These are phyloP conservation scores for Cromileptes altivelis DNA, from an alignment of 2,113 vertebrate genomes.

Conservation along the genomic window DNA sequence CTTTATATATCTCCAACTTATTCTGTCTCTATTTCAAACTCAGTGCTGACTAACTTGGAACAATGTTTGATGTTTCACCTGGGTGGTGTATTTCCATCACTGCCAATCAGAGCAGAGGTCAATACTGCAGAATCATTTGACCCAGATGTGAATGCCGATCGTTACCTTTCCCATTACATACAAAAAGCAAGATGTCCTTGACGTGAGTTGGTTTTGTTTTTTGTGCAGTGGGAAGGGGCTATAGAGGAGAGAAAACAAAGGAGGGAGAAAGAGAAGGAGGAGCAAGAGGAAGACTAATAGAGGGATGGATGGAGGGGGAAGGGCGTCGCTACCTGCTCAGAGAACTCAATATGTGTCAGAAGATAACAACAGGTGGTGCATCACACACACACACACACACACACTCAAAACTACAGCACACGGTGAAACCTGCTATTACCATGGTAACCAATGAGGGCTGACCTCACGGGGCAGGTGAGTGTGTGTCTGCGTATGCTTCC, in stretches of 20 bases:
- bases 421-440: constrained; percentile 26
- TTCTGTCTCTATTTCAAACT: too few relatives aligned
- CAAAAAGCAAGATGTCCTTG: too few relatives aligned
- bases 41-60: too few relatives aligned
- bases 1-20: too few relatives aligned
- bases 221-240: too few relatives aligned
- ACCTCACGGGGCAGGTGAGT: constrained; percentile 29
- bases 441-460: constrained; percentile 36
- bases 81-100: too few relatives aligned
- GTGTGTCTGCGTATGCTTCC: not conserved
- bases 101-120: too few relatives aligned
- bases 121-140: too few relatives aligned
- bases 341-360: constrained; percentile 6
- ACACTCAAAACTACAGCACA: constrained; percentile 12
- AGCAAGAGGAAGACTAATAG: not conserved
- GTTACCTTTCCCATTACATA: too few relatives aligned
- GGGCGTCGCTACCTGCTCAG: not conserved
- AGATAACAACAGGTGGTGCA: constrained; percentile 44
- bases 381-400: constrained; percentile 22
- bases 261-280: not conserved
- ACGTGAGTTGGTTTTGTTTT: too few relatives aligned
- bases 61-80: too few relatives aligned
- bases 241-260: not conserved
- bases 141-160: too few relatives aligned
- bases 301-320: not conserved